Conservation (phyloP, 1,140 invertebrate genomes). For the Zaprionus lachaisei region DNA sequence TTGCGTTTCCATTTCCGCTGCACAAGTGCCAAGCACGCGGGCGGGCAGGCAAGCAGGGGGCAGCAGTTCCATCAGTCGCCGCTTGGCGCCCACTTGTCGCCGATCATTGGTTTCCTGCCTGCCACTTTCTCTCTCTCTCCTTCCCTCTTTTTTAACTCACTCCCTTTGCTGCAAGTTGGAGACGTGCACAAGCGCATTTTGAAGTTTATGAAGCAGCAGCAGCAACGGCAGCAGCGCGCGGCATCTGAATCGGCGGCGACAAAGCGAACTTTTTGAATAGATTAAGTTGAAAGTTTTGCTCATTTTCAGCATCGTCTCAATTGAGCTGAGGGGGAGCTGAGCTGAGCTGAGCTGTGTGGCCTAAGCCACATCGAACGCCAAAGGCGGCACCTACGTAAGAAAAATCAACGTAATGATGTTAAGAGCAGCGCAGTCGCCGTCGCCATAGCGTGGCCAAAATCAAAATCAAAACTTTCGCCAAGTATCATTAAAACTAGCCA, state of each 20-base stretch:
- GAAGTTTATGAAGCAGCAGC: constrained; percentile 75
- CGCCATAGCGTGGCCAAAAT: constrained; percentile 31
- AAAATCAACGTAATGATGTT: constrained; percentile 78
- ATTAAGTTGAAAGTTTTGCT: constrained; percentile 82
- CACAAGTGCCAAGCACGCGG: constrained; percentile 15
- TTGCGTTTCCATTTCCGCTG: constrained; percentile 56
- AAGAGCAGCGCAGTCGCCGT: constrained; percentile 21
- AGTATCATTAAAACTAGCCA: constrained; percentile 79
- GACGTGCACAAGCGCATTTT: constrained; percentile 81
- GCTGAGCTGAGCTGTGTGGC: constrained; percentile 22
- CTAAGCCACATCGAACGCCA: constrained; percentile 35
- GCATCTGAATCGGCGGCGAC: constrained; percentile 21
- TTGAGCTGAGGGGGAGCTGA: constrained; percentile 25
- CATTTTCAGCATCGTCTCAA: constrained; percentile 78
- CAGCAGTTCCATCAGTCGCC: constrained; percentile 20
- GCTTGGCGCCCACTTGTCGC: constrained; percentile 71
- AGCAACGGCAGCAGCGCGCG: constrained; percentile 29
- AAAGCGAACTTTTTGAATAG: constrained; percentile 79
- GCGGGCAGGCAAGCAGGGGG: background rate
- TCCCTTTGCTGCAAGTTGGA: constrained; percentile 39
- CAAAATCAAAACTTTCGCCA: constrained; percentile 76
- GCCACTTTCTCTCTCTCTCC: background rate
- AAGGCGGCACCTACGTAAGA: constrained; percentile 26
- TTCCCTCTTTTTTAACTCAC: background rate
- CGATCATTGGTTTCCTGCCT: constrained; percentile 74